phyloP scores from a whole-genome alignment of 1,140 invertebrate genomes.

The Teleogryllus occipitalis region DNA sequence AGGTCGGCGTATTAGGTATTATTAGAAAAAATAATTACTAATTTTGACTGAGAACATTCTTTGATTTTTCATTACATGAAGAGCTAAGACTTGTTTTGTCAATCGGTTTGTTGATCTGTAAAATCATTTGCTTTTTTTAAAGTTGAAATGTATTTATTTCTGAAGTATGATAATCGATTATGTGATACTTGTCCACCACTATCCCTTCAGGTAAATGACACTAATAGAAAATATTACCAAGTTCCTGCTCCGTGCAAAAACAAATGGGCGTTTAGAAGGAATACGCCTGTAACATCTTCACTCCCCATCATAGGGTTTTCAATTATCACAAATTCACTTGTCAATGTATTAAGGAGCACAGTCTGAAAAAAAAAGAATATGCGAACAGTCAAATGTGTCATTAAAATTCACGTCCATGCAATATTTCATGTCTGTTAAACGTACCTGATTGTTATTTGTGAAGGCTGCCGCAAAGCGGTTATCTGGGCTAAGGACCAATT shows the following conservation, averaged over 20 bases:
- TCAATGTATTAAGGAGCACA: conserved; percentile 80
- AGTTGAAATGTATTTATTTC: too few species aligned
- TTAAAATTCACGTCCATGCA: background rate
- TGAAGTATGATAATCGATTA: too few species aligned
- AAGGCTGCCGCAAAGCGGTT: conserved; percentile 94
- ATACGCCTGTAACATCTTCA: conserved; percentile 58
- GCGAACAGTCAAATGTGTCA: background rate
- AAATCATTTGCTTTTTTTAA: too few species aligned
- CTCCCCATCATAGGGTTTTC: conserved; percentile 67
- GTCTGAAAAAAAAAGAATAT: conserved; percentile 44
- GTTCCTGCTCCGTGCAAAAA: conserved; percentile 40
- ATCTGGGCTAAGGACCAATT: conserved; percentile 86
- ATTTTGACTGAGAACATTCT: too few species aligned
- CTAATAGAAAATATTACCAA: conserved; percentile 26
- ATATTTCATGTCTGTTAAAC: background rate
- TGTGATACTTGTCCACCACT: too few species aligned
- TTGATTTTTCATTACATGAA: too few species aligned
- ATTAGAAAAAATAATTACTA: too few species aligned
- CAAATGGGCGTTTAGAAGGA: conserved; percentile 62
- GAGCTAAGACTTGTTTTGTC: too few species aligned
- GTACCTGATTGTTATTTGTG: conserved; percentile 90
- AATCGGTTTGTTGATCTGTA: too few species aligned
- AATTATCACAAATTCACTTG: conserved; percentile 77
- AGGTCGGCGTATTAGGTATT: too few species aligned
- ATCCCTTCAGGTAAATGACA: too few species aligned